phyloP scores from a whole-genome alignment of 2,113 vertebrate genomes.

The Salminus brasiliensis region DNA sequence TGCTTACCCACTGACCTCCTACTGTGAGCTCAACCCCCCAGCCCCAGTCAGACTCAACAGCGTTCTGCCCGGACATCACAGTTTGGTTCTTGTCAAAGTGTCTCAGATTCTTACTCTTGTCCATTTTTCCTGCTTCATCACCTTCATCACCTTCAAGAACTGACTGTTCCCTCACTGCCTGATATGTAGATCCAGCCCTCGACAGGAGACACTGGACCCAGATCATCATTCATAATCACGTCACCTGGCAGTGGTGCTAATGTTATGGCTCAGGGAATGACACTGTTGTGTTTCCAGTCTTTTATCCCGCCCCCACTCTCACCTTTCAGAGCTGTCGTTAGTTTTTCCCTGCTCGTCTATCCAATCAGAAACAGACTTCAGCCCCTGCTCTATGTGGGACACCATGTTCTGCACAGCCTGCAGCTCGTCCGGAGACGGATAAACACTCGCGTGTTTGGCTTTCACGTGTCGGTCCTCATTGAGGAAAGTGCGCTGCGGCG shows the following conservation, averaged over 20 bases:
- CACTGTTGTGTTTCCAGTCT: too few species aligned
- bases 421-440: conserved; percentile 91
- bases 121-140: too few species aligned
- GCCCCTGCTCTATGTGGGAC: conserved; percentile 89
- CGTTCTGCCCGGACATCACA: too few species aligned
- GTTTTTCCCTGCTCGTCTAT: conserved; percentile 83
- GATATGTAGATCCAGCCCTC: too few species aligned
- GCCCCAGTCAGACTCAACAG: background rate
- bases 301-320: conserved; percentile 63
- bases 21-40: background rate
- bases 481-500: conserved; percentile 82
- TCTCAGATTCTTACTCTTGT: too few species aligned
- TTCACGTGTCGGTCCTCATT: conserved; percentile 94
- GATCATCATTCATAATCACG: too few species aligned
- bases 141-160: too few species aligned
- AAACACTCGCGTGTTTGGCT: conserved; percentile 94
- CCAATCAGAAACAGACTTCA: conserved; percentile 91
- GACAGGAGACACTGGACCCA: too few species aligned
- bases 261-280: background rate
- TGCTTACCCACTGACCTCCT: background rate
- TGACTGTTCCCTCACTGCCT: too few species aligned
- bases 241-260: too few species aligned
- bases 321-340: conserved; percentile 68
- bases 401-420: conserved; percentile 93
- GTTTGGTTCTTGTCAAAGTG: too few species aligned